Evolutionary conservation across 2,888 invertebrate species (phyloP).

Genomic region (Drosophila lutescens): DNA sequence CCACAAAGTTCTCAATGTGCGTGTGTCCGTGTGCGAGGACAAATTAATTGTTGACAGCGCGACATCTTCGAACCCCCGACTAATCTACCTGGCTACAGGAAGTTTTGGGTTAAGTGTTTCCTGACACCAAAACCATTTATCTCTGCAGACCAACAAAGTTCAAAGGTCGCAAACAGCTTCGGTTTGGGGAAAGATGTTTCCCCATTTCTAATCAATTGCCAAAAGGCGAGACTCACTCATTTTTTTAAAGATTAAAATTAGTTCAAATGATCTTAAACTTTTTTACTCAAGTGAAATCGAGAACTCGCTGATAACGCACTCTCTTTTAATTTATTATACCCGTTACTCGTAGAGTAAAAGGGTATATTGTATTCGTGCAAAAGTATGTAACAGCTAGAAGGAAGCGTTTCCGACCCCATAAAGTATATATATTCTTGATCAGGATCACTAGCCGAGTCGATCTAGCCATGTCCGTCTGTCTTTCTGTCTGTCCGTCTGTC

Average conservation of each 20-base stretch:
- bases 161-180: conserved; percentile 27
- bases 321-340: too few species aligned
- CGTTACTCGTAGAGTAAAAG: too few species aligned
- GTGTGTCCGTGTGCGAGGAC: conserved; percentile 16
- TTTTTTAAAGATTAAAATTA: background rate
- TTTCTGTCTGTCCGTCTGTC: too few species aligned
- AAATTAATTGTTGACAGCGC: conserved; percentile 75
- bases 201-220: conserved; percentile 13
- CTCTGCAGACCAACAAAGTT: conserved; percentile 53
- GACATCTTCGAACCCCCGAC: conserved; percentile 33
- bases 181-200: background rate
- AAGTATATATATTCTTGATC: too few species aligned
- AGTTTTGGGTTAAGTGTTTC: conserved; percentile 55
- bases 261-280: background rate
- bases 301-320: too few species aligned
- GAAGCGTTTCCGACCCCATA: too few species aligned
- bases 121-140: conserved; percentile 63
- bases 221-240: background rate
- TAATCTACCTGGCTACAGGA: conserved; percentile 7
- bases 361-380: too few species aligned
- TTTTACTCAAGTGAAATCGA: too few species aligned
- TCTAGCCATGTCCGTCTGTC: too few species aligned
- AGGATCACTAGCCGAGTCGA: too few species aligned
- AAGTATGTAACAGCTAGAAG: too few species aligned
- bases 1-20: conserved; percentile 39